Evolutionary conservation across 1,140 invertebrate species (phyloP), one percentile per base, ranked within the genome.

Genomic region (Acromyrmex echinatior): DNA sequence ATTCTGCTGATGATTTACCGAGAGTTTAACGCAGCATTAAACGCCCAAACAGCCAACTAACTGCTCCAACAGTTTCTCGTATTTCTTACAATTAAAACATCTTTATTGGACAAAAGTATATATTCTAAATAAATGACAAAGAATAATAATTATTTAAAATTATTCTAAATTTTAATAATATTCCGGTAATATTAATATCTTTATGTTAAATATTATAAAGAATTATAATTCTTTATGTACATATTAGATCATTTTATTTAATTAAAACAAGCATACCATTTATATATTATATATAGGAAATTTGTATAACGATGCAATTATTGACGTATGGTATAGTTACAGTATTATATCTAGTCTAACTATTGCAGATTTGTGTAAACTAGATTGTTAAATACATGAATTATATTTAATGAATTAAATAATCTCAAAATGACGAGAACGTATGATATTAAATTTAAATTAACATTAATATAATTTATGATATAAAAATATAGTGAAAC

Each of bases 81-180:
- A 68, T 88, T 86, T 58, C 14, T 56, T 68, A 14, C 86, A 85
- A 87, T 88, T 86, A 88, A 16, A 79, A 58, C 21, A 71, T 49
- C 51, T 56, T 53, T 4, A 21, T 51, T 16, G 65, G 18, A 21
- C 9, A 86, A 56, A 65, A 45, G n/a, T 21, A 12, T 62, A 3
- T 53, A 25, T 70, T 70, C n/a, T 70, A 51, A 70, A 3, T 14
- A 1, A 28, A 2, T 12, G 31, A 0, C 6, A 53, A 2, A 16
- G 14, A 6, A 10, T 60, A 12, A 12, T 76, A 45, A 78, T 63
- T 49, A 77, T 39, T 39, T 14, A 21, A 51, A 51, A 51, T 51
- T 49, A 6, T 49, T 49, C 2, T 25, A 14, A 71, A 10, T 25
- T 51, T 71, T 49, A 28, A 7, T 51, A 51, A 16, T 51, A 51